Base-by-base conservation (phyloP, 2,113 vertebrate species). In the Microcebus lehilahytsara region DNA sequence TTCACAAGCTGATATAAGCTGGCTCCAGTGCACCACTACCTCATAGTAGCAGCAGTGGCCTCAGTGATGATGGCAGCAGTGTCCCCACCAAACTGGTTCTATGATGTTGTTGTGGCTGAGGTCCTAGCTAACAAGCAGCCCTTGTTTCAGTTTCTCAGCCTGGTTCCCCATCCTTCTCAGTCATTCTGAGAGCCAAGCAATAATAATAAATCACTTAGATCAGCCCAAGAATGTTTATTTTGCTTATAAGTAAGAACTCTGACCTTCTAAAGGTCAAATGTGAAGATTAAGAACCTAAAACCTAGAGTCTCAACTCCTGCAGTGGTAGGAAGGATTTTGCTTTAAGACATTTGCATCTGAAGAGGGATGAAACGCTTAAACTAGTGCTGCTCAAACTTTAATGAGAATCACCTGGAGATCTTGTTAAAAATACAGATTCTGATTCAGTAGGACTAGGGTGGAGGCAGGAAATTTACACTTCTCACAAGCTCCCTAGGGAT, bases 291-390 rank as follows among this genome's bases (percentile, higher is more conserved):
- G 40, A 74, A 96, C 46, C 74, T 64, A 94, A 95, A 84, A 92
- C 25, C 17, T 66, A 17, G 66, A 83, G 13, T 94, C 27, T 91
- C 90, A 94, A 87, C 46, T 96, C 58, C 66, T 71, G 66, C 46
- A 46, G n/a, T 79, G 91, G 64, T 75, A 94, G 58, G 12, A 84
- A 97, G 56, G 49, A 75, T 95, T 96, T 92, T 89, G 23, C 84
- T 97, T 92, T 93, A 96, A 96, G 58, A 84, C 2, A 87, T 93
- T 95, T 93, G 79, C 87, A 97, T 95, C 62, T 96, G 78, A 95
- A 96, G 87, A 93, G 74, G 10, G 40, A 74, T 83, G 37, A 96
- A 96, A 94, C 77, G 83, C 89, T 95, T 88, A 92, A 92, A 93
- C 66, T 62, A 74, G 80, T 42, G 40, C 37, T 1, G 90, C 78